Evolutionary conservation across 2,797 vertebrate genomes (phyloP).

Genomic region (Leuciscus waleckii): DNA sequence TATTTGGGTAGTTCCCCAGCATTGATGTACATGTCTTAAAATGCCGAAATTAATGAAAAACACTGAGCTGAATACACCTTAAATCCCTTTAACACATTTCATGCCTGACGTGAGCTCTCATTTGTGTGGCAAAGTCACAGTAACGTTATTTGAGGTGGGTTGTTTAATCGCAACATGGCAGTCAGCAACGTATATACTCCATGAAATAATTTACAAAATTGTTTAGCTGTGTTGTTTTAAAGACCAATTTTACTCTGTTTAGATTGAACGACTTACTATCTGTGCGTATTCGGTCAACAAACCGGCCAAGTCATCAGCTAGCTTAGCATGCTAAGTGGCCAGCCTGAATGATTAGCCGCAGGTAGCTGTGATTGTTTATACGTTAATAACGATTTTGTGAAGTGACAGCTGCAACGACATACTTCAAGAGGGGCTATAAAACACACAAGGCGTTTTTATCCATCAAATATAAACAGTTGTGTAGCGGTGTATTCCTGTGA

Average conservation of each 20-base stretch:
- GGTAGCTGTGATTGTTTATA: not conserved
- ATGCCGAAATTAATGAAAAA: not conserved
- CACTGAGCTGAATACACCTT: not conserved
- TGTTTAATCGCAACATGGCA: not conserved
- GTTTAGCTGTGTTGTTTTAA: not conserved
- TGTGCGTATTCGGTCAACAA: conserved; percentile 19
- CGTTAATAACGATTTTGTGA: not conserved
- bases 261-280: no score
- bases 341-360: conserved; percentile 22
- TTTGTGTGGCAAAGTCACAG: not conserved
- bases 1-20: conserved; percentile 49
- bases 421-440: not conserved
- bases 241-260: not conserved
- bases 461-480: not conserved
- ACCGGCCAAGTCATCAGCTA: conserved; percentile 39
- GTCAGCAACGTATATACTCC: not conserved
- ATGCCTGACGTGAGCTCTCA: not conserved
- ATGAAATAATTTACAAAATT: not conserved
- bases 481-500: not conserved
- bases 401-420: not conserved
- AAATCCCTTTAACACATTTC: not conserved
- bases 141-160: not conserved
- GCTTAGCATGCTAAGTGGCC: conserved; percentile 39
- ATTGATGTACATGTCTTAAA: conserved; percentile 4
- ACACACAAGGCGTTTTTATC: not conserved